These are phyloP conservation scores for Volucella inflata DNA, from an alignment of 2,888 invertebrate genomes.

Conservation along the genomic window DNA sequence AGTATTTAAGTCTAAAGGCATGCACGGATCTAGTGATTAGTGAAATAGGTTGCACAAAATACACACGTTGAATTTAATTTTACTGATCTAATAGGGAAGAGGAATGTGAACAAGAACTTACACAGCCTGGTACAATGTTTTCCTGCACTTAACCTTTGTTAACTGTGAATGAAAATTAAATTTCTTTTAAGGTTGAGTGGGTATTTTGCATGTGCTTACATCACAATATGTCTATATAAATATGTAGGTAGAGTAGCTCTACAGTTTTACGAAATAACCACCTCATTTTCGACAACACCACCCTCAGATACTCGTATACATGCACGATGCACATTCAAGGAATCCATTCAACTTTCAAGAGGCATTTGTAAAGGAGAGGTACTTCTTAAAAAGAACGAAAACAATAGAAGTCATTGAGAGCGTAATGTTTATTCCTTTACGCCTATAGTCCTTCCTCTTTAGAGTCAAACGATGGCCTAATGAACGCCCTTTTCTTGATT, in stretches of 20 bases:
- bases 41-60: neutral
- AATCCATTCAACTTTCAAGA: constrained; percentile 64
- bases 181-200: constrained; percentile 66
- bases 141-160: constrained; percentile 21
- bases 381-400: constrained; percentile 69
- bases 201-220: constrained; percentile 49
- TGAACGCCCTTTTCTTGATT: constrained; percentile 65
- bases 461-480: constrained; percentile 63
- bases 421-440: constrained; percentile 74
- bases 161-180: constrained; percentile 53
- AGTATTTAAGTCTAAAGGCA: too few relatives aligned
- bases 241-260: neutral
- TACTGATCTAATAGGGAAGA: constrained; percentile 7
- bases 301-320: constrained; percentile 2
- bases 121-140: constrained; percentile 7
- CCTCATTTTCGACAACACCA: neutral
- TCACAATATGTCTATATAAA: constrained; percentile 10
- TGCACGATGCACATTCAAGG: constrained; percentile 29
- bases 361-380: constrained; percentile 58
- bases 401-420: constrained; percentile 75
- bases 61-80: neutral
- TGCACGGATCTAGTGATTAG: too few relatives aligned
- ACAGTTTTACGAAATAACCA: too few relatives aligned
- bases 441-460: constrained; percentile 36
- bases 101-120: neutral